Evolutionary conservation across 2,113 vertebrate species (phyloP), one percentile per base, ranked within the genome.

Genomic region (Tonatia bakeri): DNA sequence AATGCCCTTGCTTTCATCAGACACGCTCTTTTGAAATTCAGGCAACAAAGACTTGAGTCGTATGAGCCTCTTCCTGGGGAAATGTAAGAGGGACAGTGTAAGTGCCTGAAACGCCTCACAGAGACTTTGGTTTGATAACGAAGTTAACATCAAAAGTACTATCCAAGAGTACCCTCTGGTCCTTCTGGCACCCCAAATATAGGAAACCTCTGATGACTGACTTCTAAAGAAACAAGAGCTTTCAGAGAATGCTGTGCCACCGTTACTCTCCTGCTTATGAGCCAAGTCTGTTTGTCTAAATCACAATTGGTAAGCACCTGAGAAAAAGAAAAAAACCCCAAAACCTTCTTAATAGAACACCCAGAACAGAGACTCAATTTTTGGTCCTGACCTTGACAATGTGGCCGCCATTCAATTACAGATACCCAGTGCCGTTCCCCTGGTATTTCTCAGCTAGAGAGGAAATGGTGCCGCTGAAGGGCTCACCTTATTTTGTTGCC

Each of bases 401-500:
- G 11, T 45, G 40, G 45, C 3, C 54, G 24, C 15, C 52, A 88
- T 43, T 24, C 13, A 11, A 15, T 31, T 4, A 28, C 33, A 36
- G 28, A 24, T 2, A 26, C 1, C 36, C 14, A 72, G 36, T 17
- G 24, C 16, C 7, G 1, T 22, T 67, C 75, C 50, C 54, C 75
- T 67, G 36, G 16, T 47, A 17, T n/a, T 28, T 43, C 47, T 28
- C 28, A 40, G 16, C n/a, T 47, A 45, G 72, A 59, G 8, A 79
- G 33, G 59, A 84, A 72, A 19, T 8, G 3, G 24, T 6, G 14
- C 20, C 67, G 3, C 22, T 5, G 13, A 9, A 69, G 4, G 0
- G 28, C 85, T 97, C 96, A 99, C 99, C 99, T 99, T 96, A 99
- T 99, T 98, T 99, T 99, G 98, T 99, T 99, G 87, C 99, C 99